phyloP scores from a whole-genome alignment of 2,797 vertebrate species.

The Sebastes kiyomatsui region DNA sequence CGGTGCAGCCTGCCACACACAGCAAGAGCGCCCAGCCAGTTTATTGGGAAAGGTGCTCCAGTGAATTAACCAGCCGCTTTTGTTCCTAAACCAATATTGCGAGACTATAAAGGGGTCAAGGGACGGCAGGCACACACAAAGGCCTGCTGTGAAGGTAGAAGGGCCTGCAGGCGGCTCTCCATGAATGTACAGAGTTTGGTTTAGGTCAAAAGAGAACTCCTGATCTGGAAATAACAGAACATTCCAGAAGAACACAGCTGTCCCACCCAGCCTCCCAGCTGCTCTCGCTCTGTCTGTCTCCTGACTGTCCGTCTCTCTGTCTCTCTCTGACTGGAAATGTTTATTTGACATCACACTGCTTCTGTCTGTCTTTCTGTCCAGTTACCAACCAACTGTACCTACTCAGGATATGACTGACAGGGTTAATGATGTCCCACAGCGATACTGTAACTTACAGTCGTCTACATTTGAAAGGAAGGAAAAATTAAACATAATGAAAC shows the following conservation, averaged over 20 bases:
- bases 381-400: not conserved
- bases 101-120: slow-evolving; percentile 69
- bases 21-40: slow-evolving; percentile 52
- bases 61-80: slow-evolving; percentile 72
- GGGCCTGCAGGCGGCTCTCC: slow-evolving; percentile 66
- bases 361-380: slow-evolving; percentile 33
- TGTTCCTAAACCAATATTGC: slow-evolving; percentile 72
- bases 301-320: slow-evolving; percentile 17
- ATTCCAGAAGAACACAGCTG: slow-evolving; percentile 74
- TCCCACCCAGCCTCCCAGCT: slow-evolving; percentile 69
- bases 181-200: slow-evolving; percentile 79
- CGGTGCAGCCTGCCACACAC: slow-evolving; percentile 54
- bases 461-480: not conserved
- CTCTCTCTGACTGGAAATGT: slow-evolving; percentile 32
- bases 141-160: slow-evolving; percentile 59
- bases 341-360: slow-evolving; percentile 46
- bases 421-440: not conserved
- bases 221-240: slow-evolving; percentile 85
- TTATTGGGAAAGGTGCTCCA: slow-evolving; percentile 73
- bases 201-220: slow-evolving; percentile 83
- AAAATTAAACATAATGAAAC: not conserved
- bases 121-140: slow-evolving; percentile 69
- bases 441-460: not conserved
- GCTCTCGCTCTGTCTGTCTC: slow-evolving; percentile 44
- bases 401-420: slow-evolving; percentile 39